Percentiles rank a stretch among this genome's conserved stretches.
phyloP scores from a whole-genome alignment of 35 echinoderm and acorn worm genomes.

The Holothuria glaberrima region DNA sequence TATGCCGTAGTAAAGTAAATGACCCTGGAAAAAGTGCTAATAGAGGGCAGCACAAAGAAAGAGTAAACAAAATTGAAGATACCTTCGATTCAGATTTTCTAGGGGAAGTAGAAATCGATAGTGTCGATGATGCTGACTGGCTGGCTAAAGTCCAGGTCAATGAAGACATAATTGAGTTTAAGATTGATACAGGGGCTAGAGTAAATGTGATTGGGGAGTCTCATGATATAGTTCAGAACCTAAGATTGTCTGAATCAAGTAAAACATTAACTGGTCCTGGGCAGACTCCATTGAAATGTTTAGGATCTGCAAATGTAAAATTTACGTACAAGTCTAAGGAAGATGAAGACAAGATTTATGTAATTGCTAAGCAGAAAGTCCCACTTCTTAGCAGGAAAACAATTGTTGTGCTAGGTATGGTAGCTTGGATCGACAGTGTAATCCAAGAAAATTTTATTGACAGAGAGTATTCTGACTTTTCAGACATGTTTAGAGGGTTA shows the following conservation, averaged over 20 bases:
- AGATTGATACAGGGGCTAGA: constrained; percentile 39
- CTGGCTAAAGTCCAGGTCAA: constrained; percentile 2
- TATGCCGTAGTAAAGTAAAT: background rate
- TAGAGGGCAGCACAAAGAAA: background rate
- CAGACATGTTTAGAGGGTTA: constrained; percentile 53
- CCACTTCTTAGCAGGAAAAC: constrained; percentile 50
- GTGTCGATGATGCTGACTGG: constrained; percentile 33
- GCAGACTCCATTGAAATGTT: background rate
- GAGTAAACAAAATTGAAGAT: background rate
- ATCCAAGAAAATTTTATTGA: background rate
- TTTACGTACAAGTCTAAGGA: background rate
- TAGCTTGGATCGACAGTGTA: constrained; percentile 39
- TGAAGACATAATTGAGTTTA: background rate
- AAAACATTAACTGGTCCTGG: background rate
- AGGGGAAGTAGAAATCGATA: constrained; percentile 11
- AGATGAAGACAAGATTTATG: constrained; percentile 32
- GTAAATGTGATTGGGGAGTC: constrained; percentile 32
- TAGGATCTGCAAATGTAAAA: background rate
- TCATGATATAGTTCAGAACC: background rate
- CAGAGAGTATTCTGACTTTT: constrained; percentile 21
- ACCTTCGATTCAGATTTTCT: constrained; percentile 20
- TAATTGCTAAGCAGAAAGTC: constrained; percentile 51
- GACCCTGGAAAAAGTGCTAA: background rate
- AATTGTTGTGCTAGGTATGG: constrained; percentile 40
- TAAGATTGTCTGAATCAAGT: background rate